These are phyloP conservation scores for Spodoptera exigua DNA, from an alignment of 2,888 invertebrate genomes.

Conservation along the genomic window DNA sequence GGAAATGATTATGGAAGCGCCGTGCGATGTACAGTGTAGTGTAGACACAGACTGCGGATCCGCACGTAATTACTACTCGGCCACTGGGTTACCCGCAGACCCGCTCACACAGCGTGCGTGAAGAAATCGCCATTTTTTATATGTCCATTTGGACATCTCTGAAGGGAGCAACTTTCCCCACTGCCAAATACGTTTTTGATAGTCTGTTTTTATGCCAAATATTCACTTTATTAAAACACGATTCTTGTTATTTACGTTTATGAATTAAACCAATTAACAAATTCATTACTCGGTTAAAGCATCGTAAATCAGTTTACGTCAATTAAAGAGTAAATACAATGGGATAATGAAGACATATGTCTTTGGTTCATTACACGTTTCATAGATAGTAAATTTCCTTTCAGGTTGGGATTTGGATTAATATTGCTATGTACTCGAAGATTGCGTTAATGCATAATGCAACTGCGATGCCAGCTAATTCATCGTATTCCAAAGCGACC, in stretches of 20 bases:
- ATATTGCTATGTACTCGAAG: too few relatives aligned
- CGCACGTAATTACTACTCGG: constrained; percentile 63
- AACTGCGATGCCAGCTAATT: too few relatives aligned
- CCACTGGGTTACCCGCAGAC: constrained; percentile 67
- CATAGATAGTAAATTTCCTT: too few relatives aligned
- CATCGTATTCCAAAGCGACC: too few relatives aligned
- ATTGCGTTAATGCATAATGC: too few relatives aligned
- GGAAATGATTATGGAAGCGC: constrained; percentile 14
- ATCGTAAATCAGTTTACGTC: too few relatives aligned
- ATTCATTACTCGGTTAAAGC: too few relatives aligned
- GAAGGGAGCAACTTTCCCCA: constrained; percentile 59
- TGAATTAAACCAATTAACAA: not conserved
- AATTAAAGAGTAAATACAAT: too few relatives aligned
- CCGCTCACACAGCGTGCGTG: constrained; percentile 62
- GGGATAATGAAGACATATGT: too few relatives aligned
- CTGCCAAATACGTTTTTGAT: constrained; percentile 10
- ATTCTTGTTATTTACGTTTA: too few relatives aligned
- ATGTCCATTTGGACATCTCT: constrained; percentile 59
- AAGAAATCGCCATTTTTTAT: constrained; percentile 53
- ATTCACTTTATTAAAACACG: not conserved
- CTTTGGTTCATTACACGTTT: too few relatives aligned
- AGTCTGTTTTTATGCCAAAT: constrained; percentile 12
- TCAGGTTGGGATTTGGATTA: too few relatives aligned
- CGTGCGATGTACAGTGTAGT: constrained; percentile 3
- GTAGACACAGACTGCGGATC: constrained; percentile 42